Evolutionary conservation across 2,888 invertebrate species (phyloP).

Genomic region (Matsumyia berberina): DNA sequence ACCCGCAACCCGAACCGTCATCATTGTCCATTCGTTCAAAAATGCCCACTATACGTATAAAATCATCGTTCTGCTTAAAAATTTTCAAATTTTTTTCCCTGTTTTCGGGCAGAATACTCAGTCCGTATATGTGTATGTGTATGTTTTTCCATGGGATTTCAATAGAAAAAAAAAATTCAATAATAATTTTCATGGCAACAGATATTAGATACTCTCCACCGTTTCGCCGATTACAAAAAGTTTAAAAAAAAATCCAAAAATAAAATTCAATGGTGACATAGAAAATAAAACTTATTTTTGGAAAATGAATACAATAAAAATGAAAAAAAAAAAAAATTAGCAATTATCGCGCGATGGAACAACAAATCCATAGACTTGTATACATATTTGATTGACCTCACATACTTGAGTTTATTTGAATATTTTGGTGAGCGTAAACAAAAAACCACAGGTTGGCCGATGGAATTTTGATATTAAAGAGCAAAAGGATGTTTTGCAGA

Average conservation of each 20-base stretch:
- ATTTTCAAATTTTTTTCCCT: conserved; percentile 35
- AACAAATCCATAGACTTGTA: neutral
- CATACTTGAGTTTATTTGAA: conserved; percentile 13
- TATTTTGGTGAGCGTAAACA: conserved; percentile 18
- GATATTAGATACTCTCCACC: conserved; percentile 70
- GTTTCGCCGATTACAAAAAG: conserved; percentile 53
- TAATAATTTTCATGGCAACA: conserved; percentile 66
- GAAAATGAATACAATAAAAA: conserved; percentile 66
- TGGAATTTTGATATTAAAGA: conserved; percentile 2
- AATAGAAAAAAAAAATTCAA: conserved; percentile 45
- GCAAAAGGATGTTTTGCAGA: conserved; percentile 6
- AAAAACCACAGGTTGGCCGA: neutral
- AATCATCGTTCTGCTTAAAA: conserved; percentile 39
- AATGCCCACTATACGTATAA: conserved; percentile 43
- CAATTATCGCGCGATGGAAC: conserved; percentile 27
- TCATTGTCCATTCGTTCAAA: conserved; percentile 32
- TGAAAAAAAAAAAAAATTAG: conserved; percentile 30
- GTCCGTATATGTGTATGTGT: conserved; percentile 18
- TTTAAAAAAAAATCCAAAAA: conserved; percentile 65
- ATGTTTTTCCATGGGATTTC: conserved; percentile 68
- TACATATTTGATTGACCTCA: conserved; percentile 28
- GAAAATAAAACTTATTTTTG: conserved; percentile 67
- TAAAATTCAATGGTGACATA: conserved; percentile 69
- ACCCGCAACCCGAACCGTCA: conserved; percentile 35
- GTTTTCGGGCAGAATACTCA: conserved; percentile 28